A percentile compares a stretch with the other conserved stretches of the same genome.
These are phyloP conservation scores for Calameuta idolon DNA, from an alignment of 2,888 invertebrate species.

Conservation along the genomic window DNA sequence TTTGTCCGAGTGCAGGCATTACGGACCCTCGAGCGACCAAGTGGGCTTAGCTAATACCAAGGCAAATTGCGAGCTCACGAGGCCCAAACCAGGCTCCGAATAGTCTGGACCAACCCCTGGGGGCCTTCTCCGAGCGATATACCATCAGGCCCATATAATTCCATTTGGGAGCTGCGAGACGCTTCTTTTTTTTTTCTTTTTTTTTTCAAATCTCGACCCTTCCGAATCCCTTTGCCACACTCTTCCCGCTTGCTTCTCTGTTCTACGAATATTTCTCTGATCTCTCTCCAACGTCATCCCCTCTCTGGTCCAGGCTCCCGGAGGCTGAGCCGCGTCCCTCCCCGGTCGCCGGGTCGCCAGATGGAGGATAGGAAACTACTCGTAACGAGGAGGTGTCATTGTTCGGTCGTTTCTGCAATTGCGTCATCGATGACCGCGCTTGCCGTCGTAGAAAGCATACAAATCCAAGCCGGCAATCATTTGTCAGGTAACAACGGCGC, in stretches of 20 bases:
- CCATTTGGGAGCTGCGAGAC: not conserved
- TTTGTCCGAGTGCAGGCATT: slow-evolving; percentile 27
- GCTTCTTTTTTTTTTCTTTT: not conserved
- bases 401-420: slow-evolving; percentile 33
- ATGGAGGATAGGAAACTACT: not conserved
- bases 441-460: slow-evolving; percentile 45
- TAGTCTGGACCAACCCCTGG: not conserved
- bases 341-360: not conserved
- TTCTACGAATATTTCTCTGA: not conserved
- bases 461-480: slow-evolving; percentile 50
- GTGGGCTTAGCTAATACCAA: slow-evolving; percentile 7
- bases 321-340: not conserved
- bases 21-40: slow-evolving; percentile 5
- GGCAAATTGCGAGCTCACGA: not conserved
- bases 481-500: slow-evolving; percentile 39
- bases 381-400: slow-evolving; percentile 6
- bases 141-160: not conserved
- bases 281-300: not conserved
- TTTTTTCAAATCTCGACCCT: not conserved
- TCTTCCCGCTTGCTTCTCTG: not conserved
- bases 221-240: not conserved
- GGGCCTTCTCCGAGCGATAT: not conserved
- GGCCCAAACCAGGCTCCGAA: not conserved
- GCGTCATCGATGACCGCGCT: slow-evolving; percentile 36
- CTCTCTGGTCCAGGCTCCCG: not conserved